Evolutionary conservation across 2,888 invertebrate species (phyloP), one percentile per base, ranked within the genome.

Genomic region (Melinopterus prodromus): DNA sequence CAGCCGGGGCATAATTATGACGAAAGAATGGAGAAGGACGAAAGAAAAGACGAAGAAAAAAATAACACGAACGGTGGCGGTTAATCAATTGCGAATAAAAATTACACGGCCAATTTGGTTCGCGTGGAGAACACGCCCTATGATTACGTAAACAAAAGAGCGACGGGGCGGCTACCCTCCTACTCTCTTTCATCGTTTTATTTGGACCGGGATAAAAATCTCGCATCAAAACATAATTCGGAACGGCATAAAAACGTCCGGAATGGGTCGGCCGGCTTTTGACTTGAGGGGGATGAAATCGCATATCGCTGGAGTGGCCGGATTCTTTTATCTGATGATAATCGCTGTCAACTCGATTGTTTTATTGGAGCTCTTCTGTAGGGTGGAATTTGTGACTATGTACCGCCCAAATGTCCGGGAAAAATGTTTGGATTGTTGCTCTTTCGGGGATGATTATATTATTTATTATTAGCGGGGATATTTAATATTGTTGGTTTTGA

Each of bases 1-100:
- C 74, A 26, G 74, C 36, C 36, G 6, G 74, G 26, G 74, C 74
- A 74, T 37, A 74, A 74, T 74, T 74, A 74, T 74, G 37, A 74
- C 35, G 74, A 74, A 37, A 74, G 37, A 74, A 37, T 35, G 35
- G 36, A 9, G 74, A 74, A 74, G 35, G 35, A 74, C 35, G 37
- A 74, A 36, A 26, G n/a, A n/a, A 26, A 71, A 74, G 74, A 35
- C 37, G 36, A 74, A 37, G 36, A 35, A 74, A 74, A 74, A 74
- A 15, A 74, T 15, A n/a, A 15, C 35, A 36, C 14, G n/a, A 12
- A 53, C 53, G 53, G 53, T 12, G 53, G 53, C 53, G 53, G 53
- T 53, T 53, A 53, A 53, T 53, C 53, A 53, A 53, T 53, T 53
- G 53, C 53, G 53, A 53, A 53, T 53, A 53, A 53, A 53, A 53